Evolutionary conservation across 2,888 invertebrate species (phyloP), one percentile per base, ranked within the genome.

Genomic region (Gortyna flavago): DNA sequence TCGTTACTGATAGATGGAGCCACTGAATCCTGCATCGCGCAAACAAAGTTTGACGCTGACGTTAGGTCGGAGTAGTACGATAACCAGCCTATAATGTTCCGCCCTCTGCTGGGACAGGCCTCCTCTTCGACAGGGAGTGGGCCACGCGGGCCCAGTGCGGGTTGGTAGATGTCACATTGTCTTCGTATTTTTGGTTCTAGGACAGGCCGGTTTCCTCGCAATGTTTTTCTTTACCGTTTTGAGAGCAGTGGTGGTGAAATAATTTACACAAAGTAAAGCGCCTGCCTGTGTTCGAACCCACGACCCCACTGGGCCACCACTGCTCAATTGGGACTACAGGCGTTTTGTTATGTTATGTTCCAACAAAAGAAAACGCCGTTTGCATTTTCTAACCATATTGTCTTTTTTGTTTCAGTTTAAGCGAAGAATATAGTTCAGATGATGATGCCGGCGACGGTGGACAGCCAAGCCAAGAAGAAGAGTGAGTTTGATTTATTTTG

Each of bases 361-460:
- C 6, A 29, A n/a, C 18, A n/a, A 41, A 65, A n/a, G 18, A 48
- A 48, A n/a, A 18, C 1, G 0, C 25, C 2, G n/a, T 29, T 44
- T 44, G n/a, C 7, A 29, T 41, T 67, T 44, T 0, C 13, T 48
- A 25, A 67, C 25, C 21, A 25, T 16, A 54, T 41, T 72, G 8
- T 70, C n/a, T 48, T 38, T 48, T 69, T 72, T 72, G 4, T 75
- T 75, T 32, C 41, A 75, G 73, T 75, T 72, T 29, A 32, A 51
- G 13, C 1, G 25, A 41, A 62, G 75, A 54, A 0, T 18, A 25
- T 0, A 18, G 2, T 32, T 62, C 51, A 0, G 41, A 62, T 18
- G 41, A 38, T 11, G 48, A 16, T 29, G 2, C 2, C 13, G 29
- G 62, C 18, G 13, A n/a, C 16, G 41, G 0, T 3, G 51, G 13